Percentiles rank a stretch among this genome's conserved stretches.
Conservation (phyloP, 2,113 vertebrate species). For the Phyllostomus discolor region DNA sequence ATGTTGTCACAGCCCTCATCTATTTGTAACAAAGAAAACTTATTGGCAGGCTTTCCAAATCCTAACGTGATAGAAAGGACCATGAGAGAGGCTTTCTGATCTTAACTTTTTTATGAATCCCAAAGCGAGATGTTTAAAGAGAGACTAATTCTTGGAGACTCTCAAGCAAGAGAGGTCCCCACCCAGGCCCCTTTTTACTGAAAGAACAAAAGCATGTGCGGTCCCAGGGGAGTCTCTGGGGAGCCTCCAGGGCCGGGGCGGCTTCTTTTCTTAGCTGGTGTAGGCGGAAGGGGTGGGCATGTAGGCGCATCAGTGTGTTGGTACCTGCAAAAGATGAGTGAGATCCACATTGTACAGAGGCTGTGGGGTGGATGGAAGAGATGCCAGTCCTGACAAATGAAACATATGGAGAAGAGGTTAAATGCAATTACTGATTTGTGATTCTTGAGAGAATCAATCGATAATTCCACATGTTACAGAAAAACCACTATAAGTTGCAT, state of each 20-base stretch:
- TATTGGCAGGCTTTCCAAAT: background rate
- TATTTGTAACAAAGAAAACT: background rate
- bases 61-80: background rate
- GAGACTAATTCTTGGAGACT: background rate
- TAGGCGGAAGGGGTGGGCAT: background rate
- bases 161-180: background rate
- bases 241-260: background rate
- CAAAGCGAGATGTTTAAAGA: background rate
- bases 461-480: background rate
- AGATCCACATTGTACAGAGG: background rate
- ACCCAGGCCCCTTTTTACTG: background rate
- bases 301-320: background rate
- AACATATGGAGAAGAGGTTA: background rate
- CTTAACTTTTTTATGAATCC: background rate
- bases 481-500: background rate
- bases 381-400: background rate
- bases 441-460: background rate
- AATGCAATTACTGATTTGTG: background rate
- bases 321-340: background rate
- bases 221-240: background rate
- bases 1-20: background rate
- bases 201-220: background rate
- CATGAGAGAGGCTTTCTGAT: background rate
- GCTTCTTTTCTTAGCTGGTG: slow-evolving; percentile 30
- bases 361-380: background rate